Evolutionary conservation across 2,113 vertebrate genomes (phyloP), one percentile per base, ranked within the genome.

Genomic region (Ptyas mucosa): DNA sequence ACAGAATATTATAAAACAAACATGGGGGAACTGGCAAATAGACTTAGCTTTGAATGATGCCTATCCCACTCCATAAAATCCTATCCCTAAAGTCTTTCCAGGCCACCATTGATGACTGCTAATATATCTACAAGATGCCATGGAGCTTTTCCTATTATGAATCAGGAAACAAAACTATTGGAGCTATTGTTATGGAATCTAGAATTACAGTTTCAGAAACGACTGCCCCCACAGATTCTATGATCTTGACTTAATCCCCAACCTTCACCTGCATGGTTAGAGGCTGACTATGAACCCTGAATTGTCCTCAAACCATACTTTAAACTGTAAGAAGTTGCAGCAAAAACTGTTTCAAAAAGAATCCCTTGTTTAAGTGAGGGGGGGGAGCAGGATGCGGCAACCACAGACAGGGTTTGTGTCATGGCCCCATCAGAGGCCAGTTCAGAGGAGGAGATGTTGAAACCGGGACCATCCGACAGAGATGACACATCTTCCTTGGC

Each of bases 381-480:
- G 10, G 15, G 7, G 46, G 15, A 39, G 15, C n/a, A 39, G n/a
- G 69, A 2, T 20, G 15, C 15, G 15, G 2, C 69, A 81, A 18
- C 14, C 29, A 75, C 14, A 39, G 69, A 20, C n/a, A 81, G 2
- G n/a, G 69, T 81, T 81, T 34, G 14, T 75, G 26, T 64, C 11
- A 14, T 64, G 26, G 61, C 11, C 26, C 4, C 61, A 64, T n/a
- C 9, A 3, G 29, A 64, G 61, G 24, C 5, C 24, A 26, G 24
- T 58, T 58, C 55, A 58, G 55, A 24, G 24, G 58, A 26, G 3
- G 43, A 29, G 24, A 4, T 14, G 11, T 64, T 29, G 61, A 64
- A 64, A 64, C 26, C 4, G 0, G 61, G 4, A 5, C 11, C 26
- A n/a, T n/a, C 26, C 0, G 11, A n/a, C 11, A 64, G 1, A 12